These are phyloP conservation scores for Motacilla tschutschensis DNA, from an alignment of 2,113 vertebrate species.

Conservation along the genomic window DNA sequence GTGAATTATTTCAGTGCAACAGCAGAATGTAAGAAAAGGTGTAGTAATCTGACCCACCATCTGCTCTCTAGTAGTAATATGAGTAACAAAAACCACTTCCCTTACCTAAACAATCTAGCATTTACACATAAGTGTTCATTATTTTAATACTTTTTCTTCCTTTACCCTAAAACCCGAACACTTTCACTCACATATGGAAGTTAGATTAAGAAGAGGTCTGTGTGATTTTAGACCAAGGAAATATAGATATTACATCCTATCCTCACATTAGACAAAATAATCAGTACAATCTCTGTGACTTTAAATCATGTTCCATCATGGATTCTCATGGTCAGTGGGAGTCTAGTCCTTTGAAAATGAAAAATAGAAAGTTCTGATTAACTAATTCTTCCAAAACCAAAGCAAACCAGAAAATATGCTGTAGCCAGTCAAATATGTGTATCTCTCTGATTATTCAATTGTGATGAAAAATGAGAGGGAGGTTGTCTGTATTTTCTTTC, in stretches of 20 bases:
- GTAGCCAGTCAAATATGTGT: not conserved
- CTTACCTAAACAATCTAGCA: not conserved
- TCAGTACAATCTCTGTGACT: not conserved
- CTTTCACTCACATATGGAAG: not conserved
- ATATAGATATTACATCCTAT: not conserved
- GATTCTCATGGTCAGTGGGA: not conserved
- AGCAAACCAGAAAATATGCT: not conserved
- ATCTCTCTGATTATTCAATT: slow-evolving; percentile 21
- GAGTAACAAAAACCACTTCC: not conserved
- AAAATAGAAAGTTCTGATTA: not conserved
- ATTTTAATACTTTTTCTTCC: not conserved
- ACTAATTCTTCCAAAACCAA: not conserved
- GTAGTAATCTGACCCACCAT: not conserved
- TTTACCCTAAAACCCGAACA: not conserved
- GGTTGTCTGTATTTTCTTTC: slow-evolving; percentile 1
- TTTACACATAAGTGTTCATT: not conserved
- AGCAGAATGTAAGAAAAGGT: not conserved
- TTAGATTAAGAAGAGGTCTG: not conserved
- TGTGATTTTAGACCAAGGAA: not conserved
- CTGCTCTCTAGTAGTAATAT: not conserved
- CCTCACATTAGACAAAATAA: not conserved
- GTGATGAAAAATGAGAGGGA: slow-evolving; percentile 2
- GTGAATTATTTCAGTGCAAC: not conserved
- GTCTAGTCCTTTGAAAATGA: not conserved
- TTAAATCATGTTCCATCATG: not conserved